Conservation (phyloP, 2,888 invertebrate species). For the Octodonta nipae region DNA sequence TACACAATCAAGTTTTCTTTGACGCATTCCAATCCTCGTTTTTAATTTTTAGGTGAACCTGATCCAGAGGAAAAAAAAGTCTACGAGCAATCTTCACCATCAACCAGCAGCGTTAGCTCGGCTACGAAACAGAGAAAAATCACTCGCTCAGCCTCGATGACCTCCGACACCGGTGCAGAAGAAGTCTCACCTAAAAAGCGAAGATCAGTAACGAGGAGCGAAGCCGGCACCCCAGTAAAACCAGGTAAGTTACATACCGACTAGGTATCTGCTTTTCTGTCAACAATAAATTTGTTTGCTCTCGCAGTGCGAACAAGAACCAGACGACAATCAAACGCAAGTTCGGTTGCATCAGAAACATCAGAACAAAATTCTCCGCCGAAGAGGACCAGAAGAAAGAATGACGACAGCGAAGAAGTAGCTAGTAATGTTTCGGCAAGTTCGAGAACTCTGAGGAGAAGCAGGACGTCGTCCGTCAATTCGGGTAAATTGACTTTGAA, state of each 20-base stretch:
- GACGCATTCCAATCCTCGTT: neutral
- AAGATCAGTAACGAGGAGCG: neutral
- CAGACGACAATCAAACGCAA: slow-evolving; percentile 15
- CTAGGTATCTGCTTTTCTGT: neutral
- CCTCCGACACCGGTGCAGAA: slow-evolving; percentile 13
- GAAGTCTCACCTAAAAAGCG: neutral
- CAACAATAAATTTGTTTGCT: slow-evolving; percentile 3
- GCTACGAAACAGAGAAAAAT: slow-evolving; percentile 11
- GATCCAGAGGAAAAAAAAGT: slow-evolving; percentile 27
- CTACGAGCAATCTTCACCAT: slow-evolving; percentile 21
- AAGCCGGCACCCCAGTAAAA: slow-evolving; percentile 9
- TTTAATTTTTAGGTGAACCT: slow-evolving; percentile 19
- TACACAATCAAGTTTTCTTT: too few relatives aligned
- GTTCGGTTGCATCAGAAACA: slow-evolving; percentile 15
- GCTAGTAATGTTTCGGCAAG: too few relatives aligned
- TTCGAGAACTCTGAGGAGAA: too few relatives aligned
- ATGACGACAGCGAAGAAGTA: slow-evolving; percentile 3
- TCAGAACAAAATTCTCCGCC: slow-evolving; percentile 13
- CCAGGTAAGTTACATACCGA: slow-evolving; percentile 6
- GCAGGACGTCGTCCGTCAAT: too few relatives aligned
- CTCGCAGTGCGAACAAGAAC: slow-evolving; percentile 15
- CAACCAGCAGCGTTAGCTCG: slow-evolving; percentile 13
- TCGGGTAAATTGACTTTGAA: too few relatives aligned
- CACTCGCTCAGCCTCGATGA: slow-evolving; percentile 16
- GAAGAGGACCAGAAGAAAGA: slow-evolving; percentile 11